Percentiles rank a stretch among this genome's conserved stretches.
These are phyloP conservation scores for Autographa pulchrina DNA, from an alignment of 2,888 invertebrate species.

Conservation along the genomic window DNA sequence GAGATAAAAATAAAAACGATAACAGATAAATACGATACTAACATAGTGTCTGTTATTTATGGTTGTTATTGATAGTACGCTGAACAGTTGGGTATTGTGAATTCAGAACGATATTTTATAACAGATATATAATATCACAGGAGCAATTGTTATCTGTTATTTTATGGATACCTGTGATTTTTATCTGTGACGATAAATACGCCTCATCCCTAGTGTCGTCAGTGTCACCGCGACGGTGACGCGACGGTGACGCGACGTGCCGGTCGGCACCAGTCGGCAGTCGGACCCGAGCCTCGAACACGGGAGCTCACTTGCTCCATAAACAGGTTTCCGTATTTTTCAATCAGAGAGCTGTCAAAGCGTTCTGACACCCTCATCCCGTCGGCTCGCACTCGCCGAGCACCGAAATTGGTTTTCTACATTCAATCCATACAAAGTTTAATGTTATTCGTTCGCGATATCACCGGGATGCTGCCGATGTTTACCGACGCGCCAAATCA, in stretches of 20 bases:
- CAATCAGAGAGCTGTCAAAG: conserved; percentile 91
- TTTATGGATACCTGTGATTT: no score
- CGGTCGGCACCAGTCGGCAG: conserved; percentile 23
- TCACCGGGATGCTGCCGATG: conserved; percentile 89
- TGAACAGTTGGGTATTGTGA: no score
- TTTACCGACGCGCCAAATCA: conserved; percentile 90
- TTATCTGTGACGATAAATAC: no score
- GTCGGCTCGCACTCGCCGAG: conserved; percentile 89
- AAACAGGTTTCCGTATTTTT: conserved; percentile 90
- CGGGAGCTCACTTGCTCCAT: conserved; percentile 85
- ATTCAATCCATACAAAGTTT: conserved; percentile 90
- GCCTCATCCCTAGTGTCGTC: no score
- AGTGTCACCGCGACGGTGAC: conserved; percentile 39
- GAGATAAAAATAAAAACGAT: no score
- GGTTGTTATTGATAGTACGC: no score
- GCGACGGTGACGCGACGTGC: conserved; percentile 41
- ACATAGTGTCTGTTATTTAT: no score
- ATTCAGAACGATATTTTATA: no score
- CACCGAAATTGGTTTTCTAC: conserved; percentile 90
- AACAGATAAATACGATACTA: no score
- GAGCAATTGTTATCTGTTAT: no score
- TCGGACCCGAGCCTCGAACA: conserved; percentile 60
- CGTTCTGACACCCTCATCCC: conserved; percentile 90
- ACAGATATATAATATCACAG: no score
- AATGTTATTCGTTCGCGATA: conserved; percentile 90